Percentiles rank a stretch among this genome's conserved stretches.
phyloP scores from a whole-genome alignment of 1,140 invertebrate species.

The Megathymus violae region DNA sequence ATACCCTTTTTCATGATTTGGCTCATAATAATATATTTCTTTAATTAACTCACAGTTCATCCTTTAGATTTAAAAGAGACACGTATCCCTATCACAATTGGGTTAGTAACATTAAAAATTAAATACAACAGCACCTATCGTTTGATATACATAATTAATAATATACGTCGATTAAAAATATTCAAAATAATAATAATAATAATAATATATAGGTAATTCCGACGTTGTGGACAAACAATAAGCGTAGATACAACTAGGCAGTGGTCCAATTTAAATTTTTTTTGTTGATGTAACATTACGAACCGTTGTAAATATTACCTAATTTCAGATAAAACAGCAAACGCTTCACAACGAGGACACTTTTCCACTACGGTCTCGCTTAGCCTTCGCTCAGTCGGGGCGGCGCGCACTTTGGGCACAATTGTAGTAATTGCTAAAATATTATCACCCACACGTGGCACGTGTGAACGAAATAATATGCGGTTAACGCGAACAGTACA shows the following conservation, averaged over 20 bases:
- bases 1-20: conserved; percentile 78
- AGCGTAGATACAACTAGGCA: conserved; percentile 73
- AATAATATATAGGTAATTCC: conserved; percentile 57
- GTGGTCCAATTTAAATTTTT: conserved; percentile 68
- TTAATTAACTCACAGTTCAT: conserved; percentile 56
- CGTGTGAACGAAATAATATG: background rate
- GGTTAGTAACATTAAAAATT: conserved; percentile 76
- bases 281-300: conserved; percentile 48
- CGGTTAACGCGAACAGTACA: background rate
- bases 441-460: too few relatives aligned
- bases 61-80: conserved; percentile 68
- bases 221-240: conserved; percentile 64
- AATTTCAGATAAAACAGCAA: conserved; percentile 62
- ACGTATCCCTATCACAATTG: conserved; percentile 72
- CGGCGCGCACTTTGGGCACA: too few relatives aligned
- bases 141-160: conserved; percentile 72
- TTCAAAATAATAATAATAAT: conserved; percentile 71
- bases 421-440: too few relatives aligned
- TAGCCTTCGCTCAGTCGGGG: conserved; percentile 37
- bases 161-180: conserved; percentile 71
- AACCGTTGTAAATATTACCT: conserved; percentile 67
- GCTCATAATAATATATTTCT: conserved; percentile 56
- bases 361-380: conserved; percentile 26
- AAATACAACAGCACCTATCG: conserved; percentile 80
- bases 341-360: conserved; percentile 67